Percentiles rank a stretch among this genome's conserved stretches.
Conservation (phyloP, 2,113 vertebrate genomes). For the Corythoichthys intestinalis region DNA sequence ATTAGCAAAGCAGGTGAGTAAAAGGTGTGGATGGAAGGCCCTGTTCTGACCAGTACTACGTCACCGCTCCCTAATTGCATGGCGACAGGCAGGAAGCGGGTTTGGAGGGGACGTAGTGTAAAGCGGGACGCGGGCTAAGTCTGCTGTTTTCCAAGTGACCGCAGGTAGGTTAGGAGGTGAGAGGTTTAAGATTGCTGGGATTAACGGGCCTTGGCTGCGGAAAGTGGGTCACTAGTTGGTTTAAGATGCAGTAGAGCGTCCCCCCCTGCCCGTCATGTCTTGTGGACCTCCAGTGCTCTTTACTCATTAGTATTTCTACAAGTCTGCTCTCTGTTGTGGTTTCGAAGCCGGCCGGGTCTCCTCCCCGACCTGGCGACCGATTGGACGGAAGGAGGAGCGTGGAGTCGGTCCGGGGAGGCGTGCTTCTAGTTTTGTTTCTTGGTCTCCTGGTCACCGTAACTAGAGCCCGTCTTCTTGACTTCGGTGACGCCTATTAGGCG, state of each 20-base stretch:
- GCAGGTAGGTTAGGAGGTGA: constrained; percentile 28
- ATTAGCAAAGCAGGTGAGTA: constrained; percentile 18
- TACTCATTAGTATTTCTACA: constrained; percentile 24
- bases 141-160: constrained; percentile 27
- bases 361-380: constrained; percentile 31
- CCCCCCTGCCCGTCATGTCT: constrained; percentile 21
- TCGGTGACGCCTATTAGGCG: constrained; percentile 96
- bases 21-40: background rate
- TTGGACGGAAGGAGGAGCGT: constrained; percentile 39
- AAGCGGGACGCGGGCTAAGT: constrained; percentile 26
- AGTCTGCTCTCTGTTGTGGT: constrained; percentile 43
- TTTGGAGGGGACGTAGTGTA: constrained; percentile 7
- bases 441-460: constrained; percentile 89
- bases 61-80: constrained; percentile 19
- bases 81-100: constrained; percentile 36
- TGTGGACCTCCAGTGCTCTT: constrained; percentile 23
- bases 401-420: constrained; percentile 17
- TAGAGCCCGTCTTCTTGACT: constrained; percentile 94
- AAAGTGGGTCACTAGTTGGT: constrained; percentile 20
- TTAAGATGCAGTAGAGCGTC: constrained; percentile 15
- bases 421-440: constrained; percentile 87
- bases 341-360: constrained; percentile 42
- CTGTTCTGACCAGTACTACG: background rate
- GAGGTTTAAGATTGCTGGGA: constrained; percentile 17
- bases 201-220: constrained; percentile 20